Conservation (phyloP, 1,140 invertebrate species). For the Pseudomyrmex pallidus region DNA sequence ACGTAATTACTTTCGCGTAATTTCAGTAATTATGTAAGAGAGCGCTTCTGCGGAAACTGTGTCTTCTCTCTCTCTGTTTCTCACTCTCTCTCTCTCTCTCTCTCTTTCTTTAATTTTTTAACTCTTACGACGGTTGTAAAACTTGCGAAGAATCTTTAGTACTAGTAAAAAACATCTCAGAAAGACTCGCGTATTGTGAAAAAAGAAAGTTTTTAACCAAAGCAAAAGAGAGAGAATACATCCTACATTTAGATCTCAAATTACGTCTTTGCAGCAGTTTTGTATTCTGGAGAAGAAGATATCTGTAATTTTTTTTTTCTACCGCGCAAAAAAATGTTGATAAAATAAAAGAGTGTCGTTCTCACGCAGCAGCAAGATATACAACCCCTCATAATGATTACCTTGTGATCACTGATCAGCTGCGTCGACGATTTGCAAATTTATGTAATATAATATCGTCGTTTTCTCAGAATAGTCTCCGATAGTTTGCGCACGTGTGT, state of each 20-base stretch:
- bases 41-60: not conserved
- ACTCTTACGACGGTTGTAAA: not conserved
- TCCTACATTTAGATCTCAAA: not conserved
- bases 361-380: not conserved
- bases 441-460: conserved; percentile 2
- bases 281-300: not conserved
- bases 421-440: not conserved
- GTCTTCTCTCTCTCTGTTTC: not conserved
- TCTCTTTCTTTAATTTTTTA: not conserved
- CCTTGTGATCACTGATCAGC: not conserved
- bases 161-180: not conserved
- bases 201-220: not conserved
- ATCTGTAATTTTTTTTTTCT: conserved; percentile 1
- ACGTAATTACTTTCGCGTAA: not conserved
- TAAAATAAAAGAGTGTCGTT: not conserved
- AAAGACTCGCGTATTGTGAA: not conserved
- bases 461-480: conserved; percentile 33
- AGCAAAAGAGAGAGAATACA: not conserved
- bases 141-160: not conserved
- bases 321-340: not conserved
- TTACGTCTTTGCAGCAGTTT: conserved; percentile 14
- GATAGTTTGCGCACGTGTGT: not conserved
- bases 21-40: not conserved
- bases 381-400: conserved; percentile 15
- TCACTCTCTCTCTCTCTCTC: too few species aligned